phyloP scores from a whole-genome alignment of 1,140 invertebrate species.

The Wiebesia pumilae region DNA sequence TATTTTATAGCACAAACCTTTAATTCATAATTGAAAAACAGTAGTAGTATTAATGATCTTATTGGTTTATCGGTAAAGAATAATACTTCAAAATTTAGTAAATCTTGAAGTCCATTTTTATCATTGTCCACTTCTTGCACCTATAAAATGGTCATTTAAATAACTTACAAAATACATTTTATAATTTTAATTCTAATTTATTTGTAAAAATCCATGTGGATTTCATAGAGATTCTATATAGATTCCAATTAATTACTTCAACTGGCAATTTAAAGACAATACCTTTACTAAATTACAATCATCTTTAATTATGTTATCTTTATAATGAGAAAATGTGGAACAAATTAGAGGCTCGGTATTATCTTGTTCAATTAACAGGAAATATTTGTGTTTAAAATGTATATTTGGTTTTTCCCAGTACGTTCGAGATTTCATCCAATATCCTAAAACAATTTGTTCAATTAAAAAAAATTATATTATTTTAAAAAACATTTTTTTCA shows the following conservation, averaged over 20 bases:
- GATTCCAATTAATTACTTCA: neutral
- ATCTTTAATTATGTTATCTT: constrained; percentile 68
- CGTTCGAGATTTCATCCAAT: constrained; percentile 67
- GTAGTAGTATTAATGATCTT: constrained; percentile 73
- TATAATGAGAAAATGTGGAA: constrained; percentile 68
- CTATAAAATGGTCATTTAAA: constrained; percentile 64
- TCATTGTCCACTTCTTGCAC: constrained; percentile 77
- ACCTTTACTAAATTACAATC: constrained; percentile 59
- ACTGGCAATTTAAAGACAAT: neutral
- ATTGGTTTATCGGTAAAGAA: constrained; percentile 72
- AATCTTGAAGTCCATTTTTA: constrained; percentile 76
- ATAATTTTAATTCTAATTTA: neutral
- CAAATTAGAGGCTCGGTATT: constrained; percentile 65
- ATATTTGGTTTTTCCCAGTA: constrained; percentile 66
- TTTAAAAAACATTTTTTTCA: neutral
- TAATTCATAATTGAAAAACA: constrained; percentile 78
- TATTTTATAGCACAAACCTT: constrained; percentile 69
- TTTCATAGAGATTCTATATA: neutral
- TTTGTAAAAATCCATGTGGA: neutral
- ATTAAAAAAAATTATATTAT: constrained; percentile 20
- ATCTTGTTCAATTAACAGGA: constrained; percentile 66
- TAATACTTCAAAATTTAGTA: constrained; percentile 73
- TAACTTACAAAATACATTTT: neutral
- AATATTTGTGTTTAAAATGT: constrained; percentile 69
- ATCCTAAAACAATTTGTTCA: constrained; percentile 57